A percentile compares a stretch with the other conserved stretches of the same genome.
Conservation (phyloP, 2,888 invertebrate species). For the Stenchaetothrips biformis region DNA sequence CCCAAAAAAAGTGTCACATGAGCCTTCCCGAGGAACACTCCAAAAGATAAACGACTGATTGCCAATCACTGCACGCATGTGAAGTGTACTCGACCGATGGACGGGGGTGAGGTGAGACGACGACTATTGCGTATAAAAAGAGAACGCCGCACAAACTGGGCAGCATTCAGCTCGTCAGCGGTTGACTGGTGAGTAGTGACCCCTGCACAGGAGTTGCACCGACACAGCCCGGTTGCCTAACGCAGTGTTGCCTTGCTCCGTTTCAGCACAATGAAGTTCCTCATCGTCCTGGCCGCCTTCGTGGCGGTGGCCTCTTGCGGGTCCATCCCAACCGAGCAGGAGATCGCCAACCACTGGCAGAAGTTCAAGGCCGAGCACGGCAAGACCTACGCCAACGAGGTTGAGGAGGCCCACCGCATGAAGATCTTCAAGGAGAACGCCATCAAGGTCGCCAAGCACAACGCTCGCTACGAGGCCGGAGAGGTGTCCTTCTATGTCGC, state of each 20-base stretch:
- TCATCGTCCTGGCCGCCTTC: neutral
- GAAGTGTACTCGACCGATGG: too few species aligned
- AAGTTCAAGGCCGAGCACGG: constrained; percentile 53
- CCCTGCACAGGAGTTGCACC: too few species aligned
- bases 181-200: too few species aligned
- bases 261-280: neutral
- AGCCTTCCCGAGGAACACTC: too few species aligned
- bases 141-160: too few species aligned
- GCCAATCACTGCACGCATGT: too few species aligned
- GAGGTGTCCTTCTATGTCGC: constrained; percentile 60
- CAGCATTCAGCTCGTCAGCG: too few species aligned
- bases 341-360: neutral
- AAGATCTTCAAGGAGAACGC: constrained; percentile 85
- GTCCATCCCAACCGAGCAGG: neutral
- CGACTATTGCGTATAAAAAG: too few species aligned
- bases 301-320: neutral
- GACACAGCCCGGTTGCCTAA: too few species aligned
- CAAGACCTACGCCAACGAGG: constrained; percentile 61
- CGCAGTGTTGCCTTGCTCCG: neutral
- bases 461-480: constrained; percentile 64
- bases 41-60: too few species aligned
- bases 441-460: constrained; percentile 76
- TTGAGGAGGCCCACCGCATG: constrained; percentile 76
- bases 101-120: too few species aligned
- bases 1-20: too few species aligned